phyloP scores from a whole-genome alignment of 2,888 invertebrate species.

The Taenaris catops region DNA sequence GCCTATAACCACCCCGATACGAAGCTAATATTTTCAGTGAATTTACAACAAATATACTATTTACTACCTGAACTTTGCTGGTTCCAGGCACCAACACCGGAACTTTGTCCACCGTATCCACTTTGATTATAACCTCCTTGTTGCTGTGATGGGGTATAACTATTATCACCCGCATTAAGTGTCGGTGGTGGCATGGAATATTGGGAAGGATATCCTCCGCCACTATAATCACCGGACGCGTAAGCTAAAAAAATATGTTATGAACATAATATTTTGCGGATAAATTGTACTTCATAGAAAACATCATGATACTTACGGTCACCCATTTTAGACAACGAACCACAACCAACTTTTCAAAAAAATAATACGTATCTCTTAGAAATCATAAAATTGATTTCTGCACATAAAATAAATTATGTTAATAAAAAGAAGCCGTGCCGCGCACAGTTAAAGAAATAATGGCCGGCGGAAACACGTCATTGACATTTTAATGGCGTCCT shows the following conservation, averaged over 20 bases:
- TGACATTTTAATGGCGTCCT: slow-evolving; percentile 17
- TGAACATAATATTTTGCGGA: no score
- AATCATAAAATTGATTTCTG: no score
- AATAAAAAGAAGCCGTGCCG: slow-evolving; percentile 11
- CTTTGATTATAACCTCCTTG: slow-evolving; percentile 53
- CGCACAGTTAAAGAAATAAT: slow-evolving; percentile 15
- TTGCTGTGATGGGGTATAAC: slow-evolving; percentile 43
- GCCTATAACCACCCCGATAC: no score
- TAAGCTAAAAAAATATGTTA: slow-evolving; percentile 49
- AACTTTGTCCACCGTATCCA: slow-evolving; percentile 45
- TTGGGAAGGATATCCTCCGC: slow-evolving; percentile 60
- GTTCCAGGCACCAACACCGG: slow-evolving; percentile 58
- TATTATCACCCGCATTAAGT: slow-evolving; percentile 58
- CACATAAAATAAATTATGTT: no score
- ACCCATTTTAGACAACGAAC: slow-evolving; percentile 27
- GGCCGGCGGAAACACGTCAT: slow-evolving; percentile 23
- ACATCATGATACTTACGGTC: slow-evolving; percentile 24
- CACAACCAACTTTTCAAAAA: no score
- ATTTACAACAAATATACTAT: no score
- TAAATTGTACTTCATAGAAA: no score
- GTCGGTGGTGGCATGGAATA: slow-evolving; percentile 70
- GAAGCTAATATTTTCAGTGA: no score
- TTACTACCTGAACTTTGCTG: slow-evolving; percentile 48
- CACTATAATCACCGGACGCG: slow-evolving; percentile 59
- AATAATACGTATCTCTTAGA: no score